Conservation (phyloP, 2,888 invertebrate genomes). For the Epinotia ramella region DNA sequence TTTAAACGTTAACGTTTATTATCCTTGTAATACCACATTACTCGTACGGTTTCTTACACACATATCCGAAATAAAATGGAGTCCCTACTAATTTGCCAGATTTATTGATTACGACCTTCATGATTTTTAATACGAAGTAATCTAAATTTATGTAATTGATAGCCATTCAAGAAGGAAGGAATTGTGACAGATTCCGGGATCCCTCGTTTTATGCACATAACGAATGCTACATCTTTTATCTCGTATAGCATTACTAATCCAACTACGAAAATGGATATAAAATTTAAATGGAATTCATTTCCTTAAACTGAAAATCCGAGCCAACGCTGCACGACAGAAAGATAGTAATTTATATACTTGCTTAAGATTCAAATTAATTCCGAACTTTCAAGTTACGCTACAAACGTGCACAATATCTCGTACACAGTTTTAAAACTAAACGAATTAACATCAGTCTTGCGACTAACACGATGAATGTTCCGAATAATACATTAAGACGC, state of each 20-base stretch:
- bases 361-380: slow-evolving; percentile 35
- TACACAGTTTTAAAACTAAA: slow-evolving; percentile 39
- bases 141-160: too few species aligned
- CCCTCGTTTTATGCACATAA: background rate
- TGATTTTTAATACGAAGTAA: too few species aligned
- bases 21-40: too few species aligned
- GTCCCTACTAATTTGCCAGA: too few species aligned
- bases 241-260: slow-evolving; percentile 20
- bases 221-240: background rate
- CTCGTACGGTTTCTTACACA: too few species aligned
- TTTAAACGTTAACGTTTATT: background rate
- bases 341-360: slow-evolving; percentile 32
- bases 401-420: slow-evolving; percentile 28
- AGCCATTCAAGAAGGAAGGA: too few species aligned
- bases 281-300: slow-evolving; percentile 41
- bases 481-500: slow-evolving; percentile 31
- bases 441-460: slow-evolving; percentile 27
- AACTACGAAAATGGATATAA: slow-evolving; percentile 26
- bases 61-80: too few species aligned
- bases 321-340: slow-evolving; percentile 22
- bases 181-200: too few species aligned
- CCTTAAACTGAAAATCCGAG: slow-evolving; percentile 41
- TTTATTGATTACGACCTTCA: too few species aligned
- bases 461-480: slow-evolving; percentile 33
- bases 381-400: slow-evolving; percentile 26